A percentile compares a stretch with the other conserved stretches of the same genome.
Conservation (phyloP, 2,888 invertebrate genomes). For the Drosophila hamatofila region DNA sequence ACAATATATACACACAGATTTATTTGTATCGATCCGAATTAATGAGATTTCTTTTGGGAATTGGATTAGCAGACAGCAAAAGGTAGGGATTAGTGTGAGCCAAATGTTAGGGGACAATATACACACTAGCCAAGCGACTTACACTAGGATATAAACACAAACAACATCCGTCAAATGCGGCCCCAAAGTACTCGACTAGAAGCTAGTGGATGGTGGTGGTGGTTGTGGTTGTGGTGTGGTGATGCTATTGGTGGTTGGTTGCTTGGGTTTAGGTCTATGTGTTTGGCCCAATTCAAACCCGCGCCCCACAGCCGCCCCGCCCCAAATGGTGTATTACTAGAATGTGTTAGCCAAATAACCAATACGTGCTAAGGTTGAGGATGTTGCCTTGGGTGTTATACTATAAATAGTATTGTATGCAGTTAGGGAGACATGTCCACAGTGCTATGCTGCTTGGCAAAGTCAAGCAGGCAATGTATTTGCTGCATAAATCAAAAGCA, state of each 20-base stretch:
- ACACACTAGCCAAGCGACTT: constrained; percentile 68
- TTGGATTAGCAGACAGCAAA: constrained; percentile 43
- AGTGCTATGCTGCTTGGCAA: constrained; percentile 82
- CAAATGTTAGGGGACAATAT: constrained; percentile 41
- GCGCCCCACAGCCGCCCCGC: constrained; percentile 20
- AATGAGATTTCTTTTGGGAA: constrained; percentile 21
- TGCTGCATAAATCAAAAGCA: constrained; percentile 81
- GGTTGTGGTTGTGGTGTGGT: constrained; percentile 30
- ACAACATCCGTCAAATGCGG: constrained; percentile 65
- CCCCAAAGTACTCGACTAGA: constrained; percentile 49
- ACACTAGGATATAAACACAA: constrained; percentile 69
- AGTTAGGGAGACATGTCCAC: constrained; percentile 60
- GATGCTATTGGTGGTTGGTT: constrained; percentile 49
- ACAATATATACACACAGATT: constrained; percentile 4
- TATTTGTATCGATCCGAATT: constrained; percentile 11
- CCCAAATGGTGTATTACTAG: constrained; percentile 57
- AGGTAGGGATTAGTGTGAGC: constrained; percentile 38
- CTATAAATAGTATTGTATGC: constrained; percentile 34
- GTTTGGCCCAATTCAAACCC: constrained; percentile 21
- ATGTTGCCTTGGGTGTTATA: constrained; percentile 31
- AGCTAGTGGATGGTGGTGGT: constrained; percentile 51
- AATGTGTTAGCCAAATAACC: constrained; percentile 71
- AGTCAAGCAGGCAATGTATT: constrained; percentile 84
- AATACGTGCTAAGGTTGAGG: constrained; percentile 52
- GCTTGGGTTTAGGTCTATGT: constrained; percentile 31